A percentile compares a stretch with the other conserved stretches of the same genome.
These are phyloP conservation scores for Halcyon leucocephala DNA, from an alignment of 2,797 vertebrate species.

Conservation along the genomic window DNA sequence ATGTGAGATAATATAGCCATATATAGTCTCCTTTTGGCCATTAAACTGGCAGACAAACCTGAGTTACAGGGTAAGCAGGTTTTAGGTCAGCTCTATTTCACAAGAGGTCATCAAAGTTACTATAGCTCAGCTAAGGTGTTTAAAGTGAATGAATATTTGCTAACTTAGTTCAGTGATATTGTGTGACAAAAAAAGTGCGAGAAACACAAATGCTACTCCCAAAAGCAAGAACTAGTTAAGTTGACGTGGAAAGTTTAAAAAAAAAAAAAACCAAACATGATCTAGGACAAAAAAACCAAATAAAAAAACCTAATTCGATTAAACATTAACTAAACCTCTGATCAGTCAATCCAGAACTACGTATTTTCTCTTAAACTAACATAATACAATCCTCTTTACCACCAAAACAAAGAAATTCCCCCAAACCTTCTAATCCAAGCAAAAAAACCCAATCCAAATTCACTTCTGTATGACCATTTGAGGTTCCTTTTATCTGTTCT, in stretches of 20 bases:
- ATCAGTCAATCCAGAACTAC: background rate
- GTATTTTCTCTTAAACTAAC: background rate
- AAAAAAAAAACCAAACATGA: background rate
- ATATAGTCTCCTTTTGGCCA: background rate
- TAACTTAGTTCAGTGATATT: background rate
- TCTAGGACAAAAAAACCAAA: background rate
- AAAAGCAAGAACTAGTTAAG: background rate
- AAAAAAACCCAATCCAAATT: background rate
- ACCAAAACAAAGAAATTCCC: background rate
- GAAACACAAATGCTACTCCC: fast-evolving
- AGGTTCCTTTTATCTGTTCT: background rate
- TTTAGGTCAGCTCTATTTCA: background rate
- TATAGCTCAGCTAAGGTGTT: background rate
- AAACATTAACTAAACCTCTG: background rate
- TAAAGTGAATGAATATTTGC: background rate
- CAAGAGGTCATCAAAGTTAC: background rate
- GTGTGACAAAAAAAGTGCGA: background rate
- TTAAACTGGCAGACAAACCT: background rate
- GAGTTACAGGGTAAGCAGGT: background rate
- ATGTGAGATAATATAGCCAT: background rate
- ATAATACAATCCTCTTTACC: background rate
- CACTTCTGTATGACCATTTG: background rate
- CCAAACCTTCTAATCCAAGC: background rate
- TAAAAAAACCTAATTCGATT: background rate
- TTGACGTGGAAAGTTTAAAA: background rate